These are phyloP conservation scores for Hyles euphorbiae DNA, from an alignment of 1,140 invertebrate species.

Conservation along the genomic window DNA sequence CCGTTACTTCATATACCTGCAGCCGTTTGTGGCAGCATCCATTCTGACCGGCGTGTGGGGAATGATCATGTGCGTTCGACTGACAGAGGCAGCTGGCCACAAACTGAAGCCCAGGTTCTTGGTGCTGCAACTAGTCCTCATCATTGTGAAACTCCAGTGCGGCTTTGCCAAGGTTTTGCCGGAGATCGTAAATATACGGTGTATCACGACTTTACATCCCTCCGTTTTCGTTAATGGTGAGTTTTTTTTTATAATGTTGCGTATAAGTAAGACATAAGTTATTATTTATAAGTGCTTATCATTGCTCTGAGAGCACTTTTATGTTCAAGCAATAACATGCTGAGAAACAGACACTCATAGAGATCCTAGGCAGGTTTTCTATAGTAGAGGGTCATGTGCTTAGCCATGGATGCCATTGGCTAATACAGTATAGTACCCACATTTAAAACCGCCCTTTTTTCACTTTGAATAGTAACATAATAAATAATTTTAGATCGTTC, in stretches of 20 bases:
- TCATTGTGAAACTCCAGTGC: constrained; percentile 76
- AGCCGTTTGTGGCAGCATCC: constrained; percentile 76
- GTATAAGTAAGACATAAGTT: too few species aligned
- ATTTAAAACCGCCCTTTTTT: too few species aligned
- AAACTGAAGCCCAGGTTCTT: constrained; percentile 69
- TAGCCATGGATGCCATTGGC: too few species aligned
- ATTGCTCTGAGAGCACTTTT: too few species aligned
- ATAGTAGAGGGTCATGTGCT: too few species aligned
- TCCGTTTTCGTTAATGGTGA: constrained; percentile 63
- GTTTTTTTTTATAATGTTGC: constrained; percentile 16
- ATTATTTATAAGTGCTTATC: too few species aligned
- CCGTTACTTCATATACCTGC: constrained; percentile 77
- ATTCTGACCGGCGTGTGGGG: constrained; percentile 80
- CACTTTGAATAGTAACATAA: too few species aligned
- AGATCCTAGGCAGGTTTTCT: too few species aligned
- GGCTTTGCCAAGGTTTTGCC: constrained; percentile 66
- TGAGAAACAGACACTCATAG: too few species aligned
- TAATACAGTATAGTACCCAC: too few species aligned
- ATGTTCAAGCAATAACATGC: too few species aligned
- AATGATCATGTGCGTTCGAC: constrained; percentile 76
- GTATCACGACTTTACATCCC: constrained; percentile 66
- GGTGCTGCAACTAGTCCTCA: constrained; percentile 72
- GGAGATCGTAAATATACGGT: constrained; percentile 65
- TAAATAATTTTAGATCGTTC: too few species aligned
- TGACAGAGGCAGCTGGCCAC: constrained; percentile 62